Evolutionary conservation across 2,113 vertebrate genomes (phyloP).

Genomic region (Benitochromis conjunctus): DNA sequence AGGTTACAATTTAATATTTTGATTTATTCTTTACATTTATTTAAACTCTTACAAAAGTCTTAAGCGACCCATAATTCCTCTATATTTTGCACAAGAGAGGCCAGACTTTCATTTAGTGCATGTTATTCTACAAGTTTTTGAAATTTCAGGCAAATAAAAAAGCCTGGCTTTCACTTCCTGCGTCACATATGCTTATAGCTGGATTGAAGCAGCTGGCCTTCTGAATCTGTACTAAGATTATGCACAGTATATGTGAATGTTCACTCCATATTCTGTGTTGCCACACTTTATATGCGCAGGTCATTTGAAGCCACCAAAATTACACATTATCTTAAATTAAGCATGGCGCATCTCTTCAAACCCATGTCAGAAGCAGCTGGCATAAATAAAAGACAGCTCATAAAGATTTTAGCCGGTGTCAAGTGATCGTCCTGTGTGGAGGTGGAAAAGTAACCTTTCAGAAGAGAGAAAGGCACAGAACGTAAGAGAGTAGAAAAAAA

Average conservation of each 20-base stretch:
- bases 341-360: background rate
- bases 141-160: background rate
- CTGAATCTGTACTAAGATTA: background rate
- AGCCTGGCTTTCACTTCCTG: background rate
- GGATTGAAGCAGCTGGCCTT: background rate
- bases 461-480: background rate
- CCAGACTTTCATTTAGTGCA: too few species aligned
- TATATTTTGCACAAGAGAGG: too few species aligned
- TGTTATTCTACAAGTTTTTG: too few species aligned
- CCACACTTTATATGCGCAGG: background rate
- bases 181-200: background rate
- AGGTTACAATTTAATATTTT: too few species aligned
- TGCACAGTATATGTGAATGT: background rate
- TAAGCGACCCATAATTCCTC: too few species aligned
- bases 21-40: too few species aligned
- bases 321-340: slow-evolving; percentile 24
- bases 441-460: background rate
- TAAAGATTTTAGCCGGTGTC: background rate
- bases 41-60: too few species aligned
- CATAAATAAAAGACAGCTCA: slow-evolving; percentile 21
- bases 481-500: background rate
- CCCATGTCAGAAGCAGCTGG: background rate
- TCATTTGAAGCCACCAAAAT: background rate
- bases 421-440: background rate
- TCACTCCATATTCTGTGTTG: background rate